Evolutionary conservation across 2,888 invertebrate species (phyloP), one percentile per base, ranked within the genome.

Genomic region (Scaeva pyrastri): DNA sequence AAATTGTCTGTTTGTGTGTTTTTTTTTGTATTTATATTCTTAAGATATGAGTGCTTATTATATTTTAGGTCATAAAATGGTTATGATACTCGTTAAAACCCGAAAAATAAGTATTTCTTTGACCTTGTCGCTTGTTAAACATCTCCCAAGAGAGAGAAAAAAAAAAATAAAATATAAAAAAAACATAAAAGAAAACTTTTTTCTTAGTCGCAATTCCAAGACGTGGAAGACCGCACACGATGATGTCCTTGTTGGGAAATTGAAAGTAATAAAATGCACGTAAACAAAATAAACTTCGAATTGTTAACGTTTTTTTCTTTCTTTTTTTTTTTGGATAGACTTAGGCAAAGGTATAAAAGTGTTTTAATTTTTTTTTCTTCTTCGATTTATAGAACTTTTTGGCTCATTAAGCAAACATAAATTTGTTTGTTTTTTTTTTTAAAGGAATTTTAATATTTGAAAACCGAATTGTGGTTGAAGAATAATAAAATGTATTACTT

Each of bases 21-120:
- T 23, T 50, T 19, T 21, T 11, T 2, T 23, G 14, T 23, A 6
- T 0, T 7, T 7, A 0, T 39, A 11, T 39, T 39, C 19, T 48
- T 31, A 31, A 12, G 4, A 41, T n/a, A 66, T 68, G 58, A 36
- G 66, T 64, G 52, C 39, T 31, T 60, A 60, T 73, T 73, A 62
- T 60, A 78, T 78, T 78, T 73, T 48, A 55, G 52, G 52, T 55
- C 60, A 73, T 78, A 78, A 83, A 72, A 73, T 36, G 68, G 36
- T 72, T 60, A 73, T 83, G 78, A 73, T 52, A 58, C 55, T 41
- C 77, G 23, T 72, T 77, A 72, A 62, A 62, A 43, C 43, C 43
- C 41, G n/a, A 77, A 77, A 41, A 48, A 43, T 50, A 72, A 66
- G 23, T 41, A 55, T 55, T n/a, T 39, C 50, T 41, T n/a, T 31